Percentiles rank a stretch among this genome's conserved stretches.
These are phyloP conservation scores for Turnix velox DNA, from an alignment of 2,113 vertebrate genomes.

Conservation along the genomic window DNA sequence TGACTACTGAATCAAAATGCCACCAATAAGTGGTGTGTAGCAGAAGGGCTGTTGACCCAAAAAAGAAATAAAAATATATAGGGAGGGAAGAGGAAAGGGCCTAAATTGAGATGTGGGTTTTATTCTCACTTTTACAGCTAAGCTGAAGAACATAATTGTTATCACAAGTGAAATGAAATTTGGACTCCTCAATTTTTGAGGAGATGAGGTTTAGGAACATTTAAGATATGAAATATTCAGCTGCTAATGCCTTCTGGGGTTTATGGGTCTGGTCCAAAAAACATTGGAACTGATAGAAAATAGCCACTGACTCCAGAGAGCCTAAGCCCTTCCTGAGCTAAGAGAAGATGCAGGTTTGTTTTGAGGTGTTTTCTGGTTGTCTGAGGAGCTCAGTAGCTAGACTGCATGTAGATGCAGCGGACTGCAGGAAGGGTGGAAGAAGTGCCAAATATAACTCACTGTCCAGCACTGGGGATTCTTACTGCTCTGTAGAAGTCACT, in stretches of 20 bases:
- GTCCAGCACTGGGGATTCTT: not conserved
- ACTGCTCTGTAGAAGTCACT: not conserved
- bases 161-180: not conserved
- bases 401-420: not conserved
- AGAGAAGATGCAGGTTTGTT: not conserved
- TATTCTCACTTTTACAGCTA: not conserved
- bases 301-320: not conserved
- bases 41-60: not conserved
- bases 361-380: not conserved
- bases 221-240: not conserved
- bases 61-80: not conserved
- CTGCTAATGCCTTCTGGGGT: not conserved
- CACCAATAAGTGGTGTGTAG: not conserved
- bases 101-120: not conserved
- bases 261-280: not conserved
- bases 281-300: not conserved
- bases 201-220: not conserved
- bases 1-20: not conserved
- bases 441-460: not conserved
- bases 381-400: not conserved
- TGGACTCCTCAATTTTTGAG: not conserved
- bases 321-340: not conserved
- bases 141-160: not conserved
- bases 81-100: not conserved
- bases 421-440: not conserved